Evolutionary conservation across 2,888 invertebrate genomes (phyloP).

Genomic region (Thereva unica): DNA sequence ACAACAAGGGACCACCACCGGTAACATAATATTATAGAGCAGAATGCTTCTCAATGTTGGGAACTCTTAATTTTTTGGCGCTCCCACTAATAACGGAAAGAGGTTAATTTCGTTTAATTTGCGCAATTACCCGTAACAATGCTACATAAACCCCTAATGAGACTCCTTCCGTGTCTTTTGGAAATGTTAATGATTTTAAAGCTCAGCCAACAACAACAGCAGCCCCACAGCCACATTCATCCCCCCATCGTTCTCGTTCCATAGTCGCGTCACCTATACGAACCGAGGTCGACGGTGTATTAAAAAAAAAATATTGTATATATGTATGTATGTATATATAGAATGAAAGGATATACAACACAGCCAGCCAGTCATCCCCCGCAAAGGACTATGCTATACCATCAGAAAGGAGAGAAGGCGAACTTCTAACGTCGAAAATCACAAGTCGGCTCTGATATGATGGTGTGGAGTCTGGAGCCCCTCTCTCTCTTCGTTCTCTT

Average conservation of each 20-base stretch:
- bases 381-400: too few relatives aligned
- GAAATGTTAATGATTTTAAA: constrained; percentile 41
- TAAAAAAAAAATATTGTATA: too few relatives aligned
- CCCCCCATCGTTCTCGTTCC: not conserved
- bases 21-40: too few relatives aligned
- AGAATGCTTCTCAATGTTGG: not conserved
- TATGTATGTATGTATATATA: too few relatives aligned
- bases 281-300: too few relatives aligned
- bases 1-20: too few relatives aligned
- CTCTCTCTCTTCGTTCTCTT: constrained; percentile 11
- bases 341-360: too few relatives aligned
- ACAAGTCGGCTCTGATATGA: constrained; percentile 23
- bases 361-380: too few relatives aligned
- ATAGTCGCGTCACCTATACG: constrained; percentile 12
- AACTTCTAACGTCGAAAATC: constrained; percentile 1
- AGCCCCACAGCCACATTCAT: too few relatives aligned
- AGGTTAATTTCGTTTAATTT: constrained; percentile 42
- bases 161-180: constrained; percentile 40
- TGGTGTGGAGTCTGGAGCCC: too few relatives aligned
- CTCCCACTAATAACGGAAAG: constrained; percentile 30
- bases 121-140: constrained; percentile 41
- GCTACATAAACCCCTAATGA: constrained; percentile 41
- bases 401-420: constrained; percentile 11
- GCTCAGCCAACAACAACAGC: not conserved
- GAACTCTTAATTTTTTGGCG: constrained; percentile 26